Evolutionary conservation across 2,888 invertebrate genomes (phyloP).

Genomic region (Cryptosula pallasiana): DNA sequence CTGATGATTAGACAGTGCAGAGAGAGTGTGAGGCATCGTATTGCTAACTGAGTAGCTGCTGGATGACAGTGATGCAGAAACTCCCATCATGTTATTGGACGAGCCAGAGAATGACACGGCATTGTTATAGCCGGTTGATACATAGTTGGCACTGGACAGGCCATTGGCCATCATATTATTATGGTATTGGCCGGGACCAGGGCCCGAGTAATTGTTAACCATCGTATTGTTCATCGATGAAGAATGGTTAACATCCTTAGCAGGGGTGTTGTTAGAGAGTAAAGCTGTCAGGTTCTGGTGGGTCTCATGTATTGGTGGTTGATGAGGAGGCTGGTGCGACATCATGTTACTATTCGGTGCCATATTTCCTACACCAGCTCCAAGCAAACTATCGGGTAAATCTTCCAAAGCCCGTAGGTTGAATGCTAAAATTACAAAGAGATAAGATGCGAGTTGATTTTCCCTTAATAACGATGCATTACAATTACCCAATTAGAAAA

Average conservation of each 20-base stretch:
- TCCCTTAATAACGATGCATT: too few species aligned
- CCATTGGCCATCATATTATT: slow-evolving; percentile 14
- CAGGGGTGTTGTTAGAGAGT: neutral
- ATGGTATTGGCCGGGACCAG: slow-evolving; percentile 16
- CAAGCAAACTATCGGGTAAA: slow-evolving; percentile 14
- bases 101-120: slow-evolving; percentile 12
- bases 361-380: neutral
- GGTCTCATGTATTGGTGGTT: slow-evolving; percentile 8
- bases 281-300: slow-evolving; percentile 21
- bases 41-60: neutral
- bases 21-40: neutral
- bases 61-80: neutral
- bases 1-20: neutral
- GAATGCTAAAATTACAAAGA: neutral
- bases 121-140: neutral
- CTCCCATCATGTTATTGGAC: neutral
- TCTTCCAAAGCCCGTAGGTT: slow-evolving; percentile 12
- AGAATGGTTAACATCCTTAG: neutral
- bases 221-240: slow-evolving; percentile 19
- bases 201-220: neutral
- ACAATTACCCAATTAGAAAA: too few species aligned
- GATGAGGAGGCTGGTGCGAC: neutral
- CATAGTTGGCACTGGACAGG: slow-evolving; percentile 8
- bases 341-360: neutral
- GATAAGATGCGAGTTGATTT: neutral